Evolutionary conservation across 1,140 invertebrate genomes (phyloP), one percentile per base, ranked within the genome.

Genomic region (Bradynema listronoti): DNA sequence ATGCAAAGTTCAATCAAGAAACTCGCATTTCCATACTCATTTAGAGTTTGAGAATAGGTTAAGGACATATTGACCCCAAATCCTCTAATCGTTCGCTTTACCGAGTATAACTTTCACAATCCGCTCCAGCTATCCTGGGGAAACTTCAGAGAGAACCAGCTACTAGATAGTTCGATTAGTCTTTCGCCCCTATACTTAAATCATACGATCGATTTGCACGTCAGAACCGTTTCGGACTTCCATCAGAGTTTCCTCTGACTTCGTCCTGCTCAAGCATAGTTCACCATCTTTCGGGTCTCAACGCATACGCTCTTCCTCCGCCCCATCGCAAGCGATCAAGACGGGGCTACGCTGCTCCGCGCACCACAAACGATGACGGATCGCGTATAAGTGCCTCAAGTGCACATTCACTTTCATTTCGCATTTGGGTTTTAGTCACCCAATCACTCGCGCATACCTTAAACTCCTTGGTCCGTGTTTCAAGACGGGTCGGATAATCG

Each of bases 391-490:
- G 58, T 24, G 29, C 39, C 39, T 58, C 33, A 68, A 52, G 42
- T 25, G 29, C 7, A 49, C 76, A 68, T 81, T 84, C 79, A 83
- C 81, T 84, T 86, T 86, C 83, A 82, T 83, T 85, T 61, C 81
- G 84, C 84, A 82, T 82, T 82, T 82, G 80, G 82, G 84, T 82
- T 85, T 85, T 66, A 73, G 72, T 76, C 58, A 68, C 81, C 82
- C 84, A 83, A 83, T 83, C 83, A 87, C 86, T 88, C 82, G 86
- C 86, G 82, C 80, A 85, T 83, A 85, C 84, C 85, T 83, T 86
- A 86, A 84, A 88, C 87, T 88, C 86, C 86, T 87, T 88, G 86
- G 86, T 88, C 87, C 86, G 86, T 88, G 86, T 88, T 88, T 88
- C 86, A 88, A 89, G 87, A 89, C 86, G 87, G 87, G 86, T 86